These are phyloP conservation scores for Tanaodytes sp. DNA, from an alignment of 2,888 invertebrate genomes.

Conservation along the genomic window DNA sequence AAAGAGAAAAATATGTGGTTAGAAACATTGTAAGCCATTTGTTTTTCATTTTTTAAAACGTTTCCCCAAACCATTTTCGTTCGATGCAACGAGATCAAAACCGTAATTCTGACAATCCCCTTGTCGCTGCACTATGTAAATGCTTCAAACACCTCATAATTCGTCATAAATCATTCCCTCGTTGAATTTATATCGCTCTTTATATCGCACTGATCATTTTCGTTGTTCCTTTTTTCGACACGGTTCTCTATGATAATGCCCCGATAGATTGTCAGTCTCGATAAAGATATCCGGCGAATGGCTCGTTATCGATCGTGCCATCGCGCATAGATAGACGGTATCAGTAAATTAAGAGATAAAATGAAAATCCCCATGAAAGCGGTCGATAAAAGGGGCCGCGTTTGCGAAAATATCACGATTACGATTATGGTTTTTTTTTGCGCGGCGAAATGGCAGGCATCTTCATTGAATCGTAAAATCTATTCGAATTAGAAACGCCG, in stretches of 20 bases:
- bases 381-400: constrained; percentile 11
- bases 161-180: too few relatives aligned
- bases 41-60: too few relatives aligned
- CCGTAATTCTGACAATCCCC: too few relatives aligned
- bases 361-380: constrained; percentile 31
- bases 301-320: constrained; percentile 34
- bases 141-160: too few relatives aligned
- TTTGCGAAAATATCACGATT: constrained; percentile 25
- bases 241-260: constrained; percentile 5
- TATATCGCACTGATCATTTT: too few relatives aligned
- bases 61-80: too few relatives aligned
- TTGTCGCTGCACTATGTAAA: too few relatives aligned
- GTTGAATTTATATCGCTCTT: too few relatives aligned
- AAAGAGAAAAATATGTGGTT: too few relatives aligned
- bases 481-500: constrained; percentile 24
- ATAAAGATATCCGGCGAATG: constrained; percentile 23
- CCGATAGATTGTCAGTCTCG: constrained; percentile 27
- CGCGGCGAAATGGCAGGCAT: neutral
- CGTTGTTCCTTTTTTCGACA: too few relatives aligned
- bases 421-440: constrained; percentile 28
- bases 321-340: constrained; percentile 9
- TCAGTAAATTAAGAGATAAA: constrained; percentile 31
- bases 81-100: too few relatives aligned
- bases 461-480: constrained; percentile 38
- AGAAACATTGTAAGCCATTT: too few relatives aligned